Percentiles rank a stretch among this genome's conserved stretches.
These are phyloP conservation scores for Craseonycteris thonglongyai DNA, from an alignment of 2,113 vertebrate genomes.

Conservation along the genomic window DNA sequence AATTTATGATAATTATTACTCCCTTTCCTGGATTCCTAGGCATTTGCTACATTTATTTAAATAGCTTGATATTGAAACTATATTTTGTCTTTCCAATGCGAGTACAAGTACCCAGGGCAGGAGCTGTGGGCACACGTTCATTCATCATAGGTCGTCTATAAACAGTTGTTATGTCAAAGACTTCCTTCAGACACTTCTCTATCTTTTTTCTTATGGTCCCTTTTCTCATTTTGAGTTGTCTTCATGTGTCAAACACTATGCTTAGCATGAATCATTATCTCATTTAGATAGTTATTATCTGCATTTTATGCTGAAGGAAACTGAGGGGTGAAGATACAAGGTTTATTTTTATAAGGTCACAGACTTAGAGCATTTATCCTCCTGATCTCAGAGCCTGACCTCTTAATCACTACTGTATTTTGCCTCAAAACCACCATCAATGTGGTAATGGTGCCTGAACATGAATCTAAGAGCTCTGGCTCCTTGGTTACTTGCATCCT, in stretches of 20 bases:
- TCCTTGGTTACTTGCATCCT: neutral
- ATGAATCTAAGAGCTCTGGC: neutral
- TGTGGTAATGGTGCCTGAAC: neutral
- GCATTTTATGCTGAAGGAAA: neutral
- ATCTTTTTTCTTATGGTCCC: neutral
- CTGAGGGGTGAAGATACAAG: neutral
- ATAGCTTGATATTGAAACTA: neutral
- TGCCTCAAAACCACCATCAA: conserved; percentile 38
- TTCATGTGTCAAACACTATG: neutral
- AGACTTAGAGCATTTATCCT: neutral
- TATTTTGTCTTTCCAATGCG: neutral
- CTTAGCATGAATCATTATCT: neutral
- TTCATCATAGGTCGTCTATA: neutral
- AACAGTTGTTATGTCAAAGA: neutral
- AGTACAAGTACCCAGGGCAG: neutral
- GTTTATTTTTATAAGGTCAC: neutral
- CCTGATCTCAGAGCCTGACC: neutral
- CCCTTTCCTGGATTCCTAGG: neutral
- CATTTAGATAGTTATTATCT: neutral
- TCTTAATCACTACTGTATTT: neutral
- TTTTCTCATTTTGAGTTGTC: neutral
- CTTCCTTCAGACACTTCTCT: neutral
- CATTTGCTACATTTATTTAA: neutral
- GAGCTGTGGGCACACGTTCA: neutral
- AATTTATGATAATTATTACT: neutral